Evolutionary conservation across 2,888 invertebrate species (phyloP), one percentile per base, ranked within the genome.

Genomic region (Thecocarcelia acutangulata): DNA sequence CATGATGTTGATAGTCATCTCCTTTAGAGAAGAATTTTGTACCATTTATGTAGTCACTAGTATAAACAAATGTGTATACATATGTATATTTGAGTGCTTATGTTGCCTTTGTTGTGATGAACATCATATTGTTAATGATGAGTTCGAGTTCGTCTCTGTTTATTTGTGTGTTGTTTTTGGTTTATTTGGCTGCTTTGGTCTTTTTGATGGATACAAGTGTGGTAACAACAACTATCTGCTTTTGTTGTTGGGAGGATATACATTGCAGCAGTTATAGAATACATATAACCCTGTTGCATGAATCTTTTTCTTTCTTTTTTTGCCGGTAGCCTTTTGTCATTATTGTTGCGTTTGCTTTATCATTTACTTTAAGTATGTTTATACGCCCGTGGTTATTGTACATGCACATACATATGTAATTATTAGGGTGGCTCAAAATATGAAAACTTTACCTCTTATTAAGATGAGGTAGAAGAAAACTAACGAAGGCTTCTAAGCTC

Each of bases 111-210:
- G 64, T 42, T 61, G n/a, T 66, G 48, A 72, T 68, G 72, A 73
- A 72, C 56, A 72, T 72, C 78, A 72, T 72, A 50, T 52, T 63
- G 74, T 68, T 83, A 79, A 70, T 83, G 72, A 72, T 79, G 83
- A 66, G 42, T 72, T 28, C 13, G 24, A 69, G 61, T 48, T 40
- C 11, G 64, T 66, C 61, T 59, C n/a, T 66, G 19, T 70, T 72
- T 59, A 46, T 68, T 61, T 68, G 40, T 64, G n/a, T 33, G 28
- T 28, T 54, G 21, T 42, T 58, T 19, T 15, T 66, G 44, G 33
- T 66, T 50, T 78, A 59, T 72, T 63, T 54, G 59, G 42, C 33
- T 42, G 46, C 28, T 59, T 72, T 76, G 66, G 70, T 63, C 66
- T 54, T 44, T 79, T 80, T 75, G 66, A 76, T 70, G 66, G 21